These are phyloP conservation scores for Andrena trimmerana DNA, from an alignment of 2,888 invertebrate genomes.

Conservation along the genomic window DNA sequence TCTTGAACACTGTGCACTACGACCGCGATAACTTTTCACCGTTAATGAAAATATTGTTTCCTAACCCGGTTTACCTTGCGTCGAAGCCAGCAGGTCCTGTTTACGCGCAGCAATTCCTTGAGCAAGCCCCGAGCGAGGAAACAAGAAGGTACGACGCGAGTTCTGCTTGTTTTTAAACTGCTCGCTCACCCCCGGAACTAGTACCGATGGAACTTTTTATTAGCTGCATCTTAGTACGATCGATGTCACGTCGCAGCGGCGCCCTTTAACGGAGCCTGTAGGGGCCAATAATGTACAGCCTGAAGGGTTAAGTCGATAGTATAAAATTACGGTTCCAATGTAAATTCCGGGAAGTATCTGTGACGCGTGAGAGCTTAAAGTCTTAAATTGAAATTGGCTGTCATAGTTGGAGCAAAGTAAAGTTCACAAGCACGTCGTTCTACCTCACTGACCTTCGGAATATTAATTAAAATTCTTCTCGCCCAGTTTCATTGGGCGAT, in stretches of 20 bases:
- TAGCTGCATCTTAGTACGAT: slow-evolving; percentile 16
- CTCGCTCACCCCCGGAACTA: neutral
- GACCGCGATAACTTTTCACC: neutral
- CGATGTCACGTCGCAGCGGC: slow-evolving; percentile 16
- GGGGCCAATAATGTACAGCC: neutral
- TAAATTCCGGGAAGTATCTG: neutral
- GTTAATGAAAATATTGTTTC: slow-evolving; percentile 37
- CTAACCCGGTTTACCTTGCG: neutral
- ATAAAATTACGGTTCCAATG: neutral
- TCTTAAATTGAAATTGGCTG: neutral
- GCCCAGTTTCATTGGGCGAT: no score
- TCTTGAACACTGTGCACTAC: no score
- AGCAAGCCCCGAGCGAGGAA: neutral
- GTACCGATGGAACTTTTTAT: slow-evolving; percentile 21
- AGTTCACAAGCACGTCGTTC: neutral
- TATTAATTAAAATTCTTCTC: neutral
- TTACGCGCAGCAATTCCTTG: slow-evolving; percentile 16
- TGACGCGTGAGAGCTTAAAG: no score
- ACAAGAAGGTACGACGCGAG: neutral
- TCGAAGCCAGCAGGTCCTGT: neutral
- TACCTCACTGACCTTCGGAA: neutral
- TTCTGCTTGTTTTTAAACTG: slow-evolving; percentile 15
- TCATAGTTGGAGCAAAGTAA: neutral
- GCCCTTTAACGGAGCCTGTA: neutral
- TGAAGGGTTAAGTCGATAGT: neutral